Percentiles rank a stretch among this genome's conserved stretches.
Conservation (phyloP, 2,113 vertebrate genomes). For the Amphiprion ocellaris region DNA sequence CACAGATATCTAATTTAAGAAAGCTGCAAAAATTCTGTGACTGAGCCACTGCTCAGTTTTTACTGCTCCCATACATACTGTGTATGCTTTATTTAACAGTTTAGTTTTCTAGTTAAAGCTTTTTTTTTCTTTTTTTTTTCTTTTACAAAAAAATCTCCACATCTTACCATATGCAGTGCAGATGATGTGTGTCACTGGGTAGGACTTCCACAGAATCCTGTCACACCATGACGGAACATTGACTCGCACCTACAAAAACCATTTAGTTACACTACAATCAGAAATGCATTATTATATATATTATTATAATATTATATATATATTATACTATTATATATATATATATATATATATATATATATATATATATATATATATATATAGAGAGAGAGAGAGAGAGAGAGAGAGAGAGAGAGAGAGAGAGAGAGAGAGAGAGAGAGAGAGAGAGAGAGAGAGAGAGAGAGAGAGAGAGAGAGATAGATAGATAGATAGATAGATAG, state of each 20-base stretch:
- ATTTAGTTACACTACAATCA: conserved; percentile 2
- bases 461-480: too few species aligned
- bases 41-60: neutral
- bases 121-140: neutral
- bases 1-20: conserved; percentile 31
- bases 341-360: too few species aligned
- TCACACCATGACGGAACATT: conserved; percentile 93
- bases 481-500: too few species aligned
- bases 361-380: too few species aligned
- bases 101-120: neutral
- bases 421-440: too few species aligned
- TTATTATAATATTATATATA: too few species aligned
- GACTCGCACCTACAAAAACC: conserved; percentile 84
- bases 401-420: too few species aligned
- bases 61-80: neutral
- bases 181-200: conserved; percentile 86
- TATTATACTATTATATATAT: too few species aligned
- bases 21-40: conserved; percentile 2
- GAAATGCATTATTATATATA: neutral
- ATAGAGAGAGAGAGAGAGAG: too few species aligned
- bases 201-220: conserved; percentile 91
- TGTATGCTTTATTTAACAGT: neutral
- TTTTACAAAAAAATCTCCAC: neutral
- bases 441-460: too few species aligned
- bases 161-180: conserved; percentile 90